Evolutionary conservation across 2,113 vertebrate species (phyloP).

Genomic region (Oncorhynchus keta): DNA sequence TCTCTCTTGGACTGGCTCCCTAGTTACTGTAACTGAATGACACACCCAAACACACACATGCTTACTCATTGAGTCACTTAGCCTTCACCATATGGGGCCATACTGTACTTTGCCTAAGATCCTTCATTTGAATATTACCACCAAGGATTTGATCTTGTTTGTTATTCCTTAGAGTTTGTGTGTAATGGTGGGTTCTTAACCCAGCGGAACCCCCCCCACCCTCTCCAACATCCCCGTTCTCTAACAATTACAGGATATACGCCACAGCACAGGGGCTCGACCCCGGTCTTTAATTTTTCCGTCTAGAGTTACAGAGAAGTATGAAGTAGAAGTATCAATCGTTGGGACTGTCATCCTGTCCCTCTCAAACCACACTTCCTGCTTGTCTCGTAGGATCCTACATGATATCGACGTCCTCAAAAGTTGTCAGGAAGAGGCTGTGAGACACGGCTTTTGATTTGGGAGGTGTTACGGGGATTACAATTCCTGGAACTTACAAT

Average conservation of each 20-base stretch:
- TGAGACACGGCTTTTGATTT: constrained; percentile 14
- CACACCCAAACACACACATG: background rate
- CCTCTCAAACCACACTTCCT: background rate
- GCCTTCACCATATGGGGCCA: background rate
- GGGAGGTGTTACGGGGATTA: background rate
- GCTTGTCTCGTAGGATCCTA: background rate
- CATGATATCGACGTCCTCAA: background rate
- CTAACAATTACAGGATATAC: constrained; percentile 75
- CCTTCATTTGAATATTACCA: constrained; percentile 28
- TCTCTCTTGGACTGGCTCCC: background rate
- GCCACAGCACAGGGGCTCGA: constrained; percentile 45
- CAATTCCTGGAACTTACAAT: too few species aligned
- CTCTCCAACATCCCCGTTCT: constrained; percentile 18
- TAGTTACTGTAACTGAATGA: background rate
- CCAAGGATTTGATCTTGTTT: constrained; percentile 55
- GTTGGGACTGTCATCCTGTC: background rate
- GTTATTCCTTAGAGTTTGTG: constrained; percentile 15
- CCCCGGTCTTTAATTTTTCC: background rate
- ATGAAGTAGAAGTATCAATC: background rate
- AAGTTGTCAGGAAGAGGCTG: background rate
- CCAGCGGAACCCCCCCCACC: constrained; percentile 28
- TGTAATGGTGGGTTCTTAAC: constrained; percentile 38
- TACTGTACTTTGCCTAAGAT: constrained; percentile 30
- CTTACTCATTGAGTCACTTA: background rate
- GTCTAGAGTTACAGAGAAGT: constrained; percentile 15